Base-by-base conservation (phyloP, 1,140 invertebrate species). In the Psilanteris sp. region DNA sequence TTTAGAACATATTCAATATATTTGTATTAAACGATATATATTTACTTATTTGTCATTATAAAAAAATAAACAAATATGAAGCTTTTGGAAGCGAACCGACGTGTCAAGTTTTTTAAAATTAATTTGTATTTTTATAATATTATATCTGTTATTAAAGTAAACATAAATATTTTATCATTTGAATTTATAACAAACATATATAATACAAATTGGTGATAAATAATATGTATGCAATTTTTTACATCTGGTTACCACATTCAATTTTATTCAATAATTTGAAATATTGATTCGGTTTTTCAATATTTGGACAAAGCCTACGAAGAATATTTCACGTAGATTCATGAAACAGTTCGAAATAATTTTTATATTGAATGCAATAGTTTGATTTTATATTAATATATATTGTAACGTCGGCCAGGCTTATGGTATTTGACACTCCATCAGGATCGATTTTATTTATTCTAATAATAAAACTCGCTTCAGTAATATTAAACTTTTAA, bases 231-330 rank as follows among this genome's bases (percentile, higher is more conserved):
- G 31, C 8, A 18, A 18, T 27, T 61, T 57, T 59, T 61, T 46
- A 36, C 41, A 43, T 57, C 22, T 24, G n/a, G 54, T 22, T 24
- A 57, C 13, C 13, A 22, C 1, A 39, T 29, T 62, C 59, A 36
- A 50, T 64, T 64, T 64, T 31, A 52, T 52, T 64, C 34, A 32
- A 64, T 39, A 43, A 62, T 50, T 31, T 27, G 34, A 52, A 50
- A 43, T 24, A 31, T 64, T 43, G 34, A 52, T 52, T 52, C 16
- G 6, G 24, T 27, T 62, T 26, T 41, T 32, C 16, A 44, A 52
- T 52, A 29, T 24, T 31, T 52, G 34, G 18, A 37, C 10, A 32
- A 64, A 31, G 31, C 16, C 6, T 9, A 16, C 37, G 22, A 24
- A 14, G 4, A 32, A 61, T 18, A 29, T 26, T 27, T 22, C 31